These are phyloP conservation scores for Elegia similella DNA, from an alignment of 2,888 invertebrate genomes.

Conservation along the genomic window DNA sequence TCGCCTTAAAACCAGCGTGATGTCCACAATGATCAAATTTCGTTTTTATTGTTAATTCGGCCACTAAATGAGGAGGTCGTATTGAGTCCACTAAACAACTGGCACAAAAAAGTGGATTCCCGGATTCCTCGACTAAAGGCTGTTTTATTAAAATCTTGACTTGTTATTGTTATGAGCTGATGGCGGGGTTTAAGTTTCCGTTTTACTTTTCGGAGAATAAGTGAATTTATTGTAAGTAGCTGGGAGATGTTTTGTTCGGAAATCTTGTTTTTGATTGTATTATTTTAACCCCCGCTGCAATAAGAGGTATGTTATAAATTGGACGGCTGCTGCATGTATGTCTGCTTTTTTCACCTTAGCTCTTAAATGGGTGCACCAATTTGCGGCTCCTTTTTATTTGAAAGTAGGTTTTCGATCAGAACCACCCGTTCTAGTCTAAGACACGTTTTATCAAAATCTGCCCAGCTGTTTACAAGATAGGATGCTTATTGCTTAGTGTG, in stretches of 20 bases:
- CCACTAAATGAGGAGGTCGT: constrained; percentile 70
- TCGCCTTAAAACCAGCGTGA: constrained; percentile 59
- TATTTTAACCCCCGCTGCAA: too few relatives aligned
- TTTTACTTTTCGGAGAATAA: constrained; percentile 11
- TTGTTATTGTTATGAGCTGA: constrained; percentile 22
- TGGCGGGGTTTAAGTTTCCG: constrained; percentile 19
- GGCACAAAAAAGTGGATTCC: constrained; percentile 57
- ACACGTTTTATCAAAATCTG: too few relatives aligned
- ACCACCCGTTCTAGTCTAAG: too few relatives aligned
- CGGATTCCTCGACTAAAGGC: constrained; percentile 35
- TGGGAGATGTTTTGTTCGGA: neutral
- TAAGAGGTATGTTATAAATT: too few relatives aligned
- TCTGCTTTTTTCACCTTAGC: too few relatives aligned
- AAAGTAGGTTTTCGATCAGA: too few relatives aligned
- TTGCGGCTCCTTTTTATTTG: too few relatives aligned
- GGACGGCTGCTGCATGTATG: too few relatives aligned
- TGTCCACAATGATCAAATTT: constrained; percentile 79
- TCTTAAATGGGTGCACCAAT: too few relatives aligned
- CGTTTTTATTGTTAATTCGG: constrained; percentile 79
- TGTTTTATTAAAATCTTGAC: constrained; percentile 13
- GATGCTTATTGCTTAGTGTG: too few relatives aligned
- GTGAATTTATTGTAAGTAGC: constrained; percentile 10
- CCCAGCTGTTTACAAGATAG: too few relatives aligned
- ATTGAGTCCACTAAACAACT: constrained; percentile 62
- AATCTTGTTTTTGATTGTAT: too few relatives aligned